Evolutionary conservation across 1,140 invertebrate genomes (phyloP).

Genomic region (Drosophila subobscura): DNA sequence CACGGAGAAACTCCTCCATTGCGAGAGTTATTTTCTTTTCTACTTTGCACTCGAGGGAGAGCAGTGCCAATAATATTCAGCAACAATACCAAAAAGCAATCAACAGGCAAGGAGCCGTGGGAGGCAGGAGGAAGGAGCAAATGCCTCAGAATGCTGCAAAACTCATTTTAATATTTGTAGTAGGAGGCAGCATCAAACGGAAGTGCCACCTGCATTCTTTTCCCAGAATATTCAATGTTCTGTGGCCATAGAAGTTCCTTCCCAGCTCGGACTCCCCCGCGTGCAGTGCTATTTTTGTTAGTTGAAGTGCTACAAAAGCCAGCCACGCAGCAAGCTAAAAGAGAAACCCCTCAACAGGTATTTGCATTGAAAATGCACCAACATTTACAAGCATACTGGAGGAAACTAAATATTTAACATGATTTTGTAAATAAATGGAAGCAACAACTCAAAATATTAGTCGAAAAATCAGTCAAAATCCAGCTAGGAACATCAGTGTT

Average conservation of each 20-base stretch:
- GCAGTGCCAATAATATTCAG: not conserved
- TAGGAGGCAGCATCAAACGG: not conserved
- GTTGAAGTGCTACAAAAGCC: not conserved
- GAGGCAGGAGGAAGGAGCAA: too few species aligned
- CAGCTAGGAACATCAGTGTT: too few species aligned
- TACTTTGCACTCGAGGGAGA: too few species aligned
- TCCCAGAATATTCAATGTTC: constrained; percentile 32
- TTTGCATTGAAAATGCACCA: too few species aligned
- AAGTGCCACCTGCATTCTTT: constrained; percentile 6
- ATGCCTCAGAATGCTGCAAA: constrained; percentile 11
- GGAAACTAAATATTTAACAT: too few species aligned
- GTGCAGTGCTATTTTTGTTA: constrained; percentile 10
- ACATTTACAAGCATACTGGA: too few species aligned
- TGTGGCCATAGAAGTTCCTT: not conserved
- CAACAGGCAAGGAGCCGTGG: not conserved
- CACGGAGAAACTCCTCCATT: not conserved
- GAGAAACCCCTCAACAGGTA: too few species aligned
- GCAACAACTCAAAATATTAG: too few species aligned
- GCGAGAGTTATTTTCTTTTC: too few species aligned
- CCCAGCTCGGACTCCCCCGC: constrained; percentile 8
- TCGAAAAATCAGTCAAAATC: too few species aligned
- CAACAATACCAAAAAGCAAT: constrained; percentile 1
- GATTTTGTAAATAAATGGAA: too few species aligned
- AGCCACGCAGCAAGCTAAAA: too few species aligned
- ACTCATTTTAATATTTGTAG: not conserved